Conservation (phyloP, 2,113 vertebrate genomes). For the Mungos mungo region DNA sequence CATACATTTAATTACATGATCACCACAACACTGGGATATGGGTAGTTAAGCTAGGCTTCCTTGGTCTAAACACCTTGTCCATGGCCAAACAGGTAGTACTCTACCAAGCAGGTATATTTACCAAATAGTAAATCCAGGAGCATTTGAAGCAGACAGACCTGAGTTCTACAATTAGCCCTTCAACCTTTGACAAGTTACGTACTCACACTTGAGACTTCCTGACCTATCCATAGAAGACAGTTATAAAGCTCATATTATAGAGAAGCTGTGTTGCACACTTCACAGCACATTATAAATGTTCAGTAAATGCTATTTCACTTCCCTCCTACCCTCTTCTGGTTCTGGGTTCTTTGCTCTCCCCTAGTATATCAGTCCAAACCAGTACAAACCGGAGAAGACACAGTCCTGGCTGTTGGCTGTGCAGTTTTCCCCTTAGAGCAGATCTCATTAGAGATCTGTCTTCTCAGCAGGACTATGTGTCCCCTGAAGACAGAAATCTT, state of each 20-base stretch:
- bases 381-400: background rate
- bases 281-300: background rate
- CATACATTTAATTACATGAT: background rate
- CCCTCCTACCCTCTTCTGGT: background rate
- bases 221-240: background rate
- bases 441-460: background rate
- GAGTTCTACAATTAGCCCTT: background rate
- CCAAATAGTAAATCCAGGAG: too few species aligned
- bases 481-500: background rate
- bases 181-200: background rate
- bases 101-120: too few species aligned
- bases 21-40: background rate
- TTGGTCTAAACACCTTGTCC: background rate
- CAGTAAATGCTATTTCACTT: background rate
- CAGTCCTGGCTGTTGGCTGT: background rate
- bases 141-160: background rate
- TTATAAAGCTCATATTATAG: background rate
- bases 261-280: background rate
- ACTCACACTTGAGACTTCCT: background rate
- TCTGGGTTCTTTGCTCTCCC: background rate
- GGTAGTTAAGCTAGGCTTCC: background rate
- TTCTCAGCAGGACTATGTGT: background rate
- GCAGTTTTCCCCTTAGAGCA: background rate
- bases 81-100: background rate
- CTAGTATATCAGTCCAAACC: background rate